Conservation (phyloP, 2,797 vertebrate species). For the Channallabes apus region DNA sequence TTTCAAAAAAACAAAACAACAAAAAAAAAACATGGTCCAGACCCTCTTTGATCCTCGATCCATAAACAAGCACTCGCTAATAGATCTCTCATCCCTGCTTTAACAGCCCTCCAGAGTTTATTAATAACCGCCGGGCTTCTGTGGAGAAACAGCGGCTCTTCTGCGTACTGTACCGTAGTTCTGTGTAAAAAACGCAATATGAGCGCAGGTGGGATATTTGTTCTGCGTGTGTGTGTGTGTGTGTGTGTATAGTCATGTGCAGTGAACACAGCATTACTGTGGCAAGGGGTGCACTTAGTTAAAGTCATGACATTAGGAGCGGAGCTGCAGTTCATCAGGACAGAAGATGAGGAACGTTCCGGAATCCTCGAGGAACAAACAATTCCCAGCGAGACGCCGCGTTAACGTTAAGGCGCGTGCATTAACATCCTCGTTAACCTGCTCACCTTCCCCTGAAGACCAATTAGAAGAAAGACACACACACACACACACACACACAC, state of each 20-base stretch:
- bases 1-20: slow-evolving; percentile 29
- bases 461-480: slow-evolving; percentile 40
- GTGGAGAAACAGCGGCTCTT: slow-evolving; percentile 17
- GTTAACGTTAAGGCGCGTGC: slow-evolving; percentile 19
- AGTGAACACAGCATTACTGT: background rate
- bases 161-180: background rate
- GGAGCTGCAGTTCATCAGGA: background rate
- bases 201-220: background rate
- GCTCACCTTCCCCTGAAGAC: slow-evolving; percentile 51
- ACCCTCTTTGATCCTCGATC: slow-evolving; percentile 37
- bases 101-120: slow-evolving; percentile 37
- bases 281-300: background rate
- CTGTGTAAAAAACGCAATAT: background rate
- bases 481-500: slow-evolving; percentile 17
- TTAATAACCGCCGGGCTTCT: slow-evolving; percentile 32
- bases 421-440: slow-evolving; percentile 55
- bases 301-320: background rate
- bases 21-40: slow-evolving; percentile 36
- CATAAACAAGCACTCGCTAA: slow-evolving; percentile 54
- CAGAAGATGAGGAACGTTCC: background rate
- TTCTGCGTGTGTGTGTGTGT: background rate
- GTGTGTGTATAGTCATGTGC: background rate
- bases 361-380: slow-evolving; percentile 15
- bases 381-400: slow-evolving; percentile 24
- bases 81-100: slow-evolving; percentile 37